Evolutionary conservation across 37 sponge, comb jelly and placozoan species (phyloP), one percentile per base, ranked within the genome.

Genomic region (Halichondria panicea): DNA sequence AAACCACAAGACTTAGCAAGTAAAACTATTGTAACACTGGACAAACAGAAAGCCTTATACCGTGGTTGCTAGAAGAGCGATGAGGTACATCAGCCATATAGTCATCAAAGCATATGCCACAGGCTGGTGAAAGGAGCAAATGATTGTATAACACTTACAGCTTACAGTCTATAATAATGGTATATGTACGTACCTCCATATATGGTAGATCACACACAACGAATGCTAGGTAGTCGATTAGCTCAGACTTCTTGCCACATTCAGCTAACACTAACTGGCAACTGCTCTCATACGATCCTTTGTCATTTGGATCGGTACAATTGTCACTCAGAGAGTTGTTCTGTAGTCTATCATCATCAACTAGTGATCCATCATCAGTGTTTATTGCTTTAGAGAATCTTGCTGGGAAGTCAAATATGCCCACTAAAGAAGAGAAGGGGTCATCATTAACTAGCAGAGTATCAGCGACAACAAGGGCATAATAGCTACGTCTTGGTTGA

Each of bases 51-150:
- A 28, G 18, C 35, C 92, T 76, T 62, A n/a, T n/a, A 92, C 92
- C 11, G 89, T 88, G 41, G 92, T 92, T 33, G 92, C 89, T n/a
- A 92, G 72, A 0, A 92, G 74, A 55, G 92, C 79, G 18, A 92
- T 87, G 43, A 92, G 85, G 27, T 82, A 74, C 43, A 87, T 27
- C 21, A 87, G 52, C 92, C 92, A 92, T 0, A 87, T 32, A 7
- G 53, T 74, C 81, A 92, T 63, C 32, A 83, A 22, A 0, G 83
- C 43, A 46, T 80, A 84, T 3, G 79, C 89, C 13, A 92, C 28
- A 8, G 85, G 74, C 92, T 91, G 57, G 22, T 70, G 24, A 48
- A 30, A 46, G 13, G 4, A 4, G 22, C 5, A 11, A 35, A 18
- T 6, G 19, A 42, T 48, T 48, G 15, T 48, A 48, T 18, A 18